Base-by-base conservation (phyloP, 2,113 vertebrate species). In the Arenaria interpres region DNA sequence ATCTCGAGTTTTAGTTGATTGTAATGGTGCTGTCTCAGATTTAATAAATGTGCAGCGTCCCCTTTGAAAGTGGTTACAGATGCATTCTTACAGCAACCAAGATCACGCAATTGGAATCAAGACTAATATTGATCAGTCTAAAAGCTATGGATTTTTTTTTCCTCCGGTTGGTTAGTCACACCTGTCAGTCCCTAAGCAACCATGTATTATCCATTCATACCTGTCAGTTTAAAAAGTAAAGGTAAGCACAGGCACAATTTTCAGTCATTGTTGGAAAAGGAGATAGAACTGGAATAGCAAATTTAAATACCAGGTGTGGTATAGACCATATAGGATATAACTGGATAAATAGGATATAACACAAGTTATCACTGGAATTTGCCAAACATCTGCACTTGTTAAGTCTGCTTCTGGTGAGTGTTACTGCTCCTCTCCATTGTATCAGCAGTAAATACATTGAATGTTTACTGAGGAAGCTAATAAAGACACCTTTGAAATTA, bases 401-500 rank as follows among this genome's bases (percentile, higher is more conserved):
- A 93, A 37, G 37, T 30, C 48, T 69, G 6, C 45, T 96, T 94
- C 46, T 89, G 48, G 51, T 62, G 21, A 90, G 43, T 69, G 64
- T 77, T 87, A 85, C 63, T 96, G 68, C 14, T 89, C 23, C 50
- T 89, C 28, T 90, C 45, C 39, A 43, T 97, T 90, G 77, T 78
- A 93, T 91, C 94, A 94, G 67, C 46, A 83, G 76, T 91, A 94
- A 96, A 95, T 83, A 64, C 45, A 73, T 30, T 45, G n/a, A 67
- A 57, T 89, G 32, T 88, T 97, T 94, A 48, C 45, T 9, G 23
- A 97, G 46, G 41, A 89, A 95, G 64, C 18, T 90, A 86, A 96
- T 77, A 96, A 91, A 92, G 25, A 76, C 20, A 94, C 54, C 66
- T 96, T 92, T 97, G 84, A 96, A 97, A 95, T 63, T 54, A 60